A percentile compares a stretch with the other conserved stretches of the same genome.
Conservation (phyloP, 2,113 vertebrate species). For the Cnemophilus loriae region DNA sequence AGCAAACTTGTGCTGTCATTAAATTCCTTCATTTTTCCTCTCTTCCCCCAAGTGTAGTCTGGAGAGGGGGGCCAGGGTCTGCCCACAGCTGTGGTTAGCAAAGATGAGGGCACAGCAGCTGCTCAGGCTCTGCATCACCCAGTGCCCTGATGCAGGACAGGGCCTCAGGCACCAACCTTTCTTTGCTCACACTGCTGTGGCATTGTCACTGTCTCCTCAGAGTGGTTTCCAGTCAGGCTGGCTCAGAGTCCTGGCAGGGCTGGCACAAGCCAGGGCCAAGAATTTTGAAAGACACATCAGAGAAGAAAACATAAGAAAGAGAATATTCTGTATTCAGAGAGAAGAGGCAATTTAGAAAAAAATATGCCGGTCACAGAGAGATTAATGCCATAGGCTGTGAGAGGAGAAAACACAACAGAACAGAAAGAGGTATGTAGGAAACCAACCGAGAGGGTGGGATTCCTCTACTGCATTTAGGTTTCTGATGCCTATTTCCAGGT, state of each 20-base stretch:
- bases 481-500: not conserved
- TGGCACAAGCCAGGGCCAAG: not conserved
- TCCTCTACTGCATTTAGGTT: not conserved
- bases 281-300: not conserved
- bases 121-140: not conserved
- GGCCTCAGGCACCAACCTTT: not conserved
- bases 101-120: not conserved
- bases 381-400: not conserved
- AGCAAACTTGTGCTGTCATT: not conserved
- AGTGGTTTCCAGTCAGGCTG: not conserved
- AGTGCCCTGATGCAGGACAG: too few relatives aligned
- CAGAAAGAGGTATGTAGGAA: not conserved
- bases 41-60: not conserved
- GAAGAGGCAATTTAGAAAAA: not conserved
- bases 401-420: not conserved
- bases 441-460: not conserved
- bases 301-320: not conserved
- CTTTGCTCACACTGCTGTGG: not conserved
- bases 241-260: not conserved
- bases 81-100: not conserved
- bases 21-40: not conserved
- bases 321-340: not conserved
- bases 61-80: rapidly evolving
- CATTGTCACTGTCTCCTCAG: not conserved
- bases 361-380: not conserved